Evolutionary conservation across 1,140 invertebrate species (phyloP), one percentile per base, ranked within the genome.

Genomic region (Cherax destructor): DNA sequence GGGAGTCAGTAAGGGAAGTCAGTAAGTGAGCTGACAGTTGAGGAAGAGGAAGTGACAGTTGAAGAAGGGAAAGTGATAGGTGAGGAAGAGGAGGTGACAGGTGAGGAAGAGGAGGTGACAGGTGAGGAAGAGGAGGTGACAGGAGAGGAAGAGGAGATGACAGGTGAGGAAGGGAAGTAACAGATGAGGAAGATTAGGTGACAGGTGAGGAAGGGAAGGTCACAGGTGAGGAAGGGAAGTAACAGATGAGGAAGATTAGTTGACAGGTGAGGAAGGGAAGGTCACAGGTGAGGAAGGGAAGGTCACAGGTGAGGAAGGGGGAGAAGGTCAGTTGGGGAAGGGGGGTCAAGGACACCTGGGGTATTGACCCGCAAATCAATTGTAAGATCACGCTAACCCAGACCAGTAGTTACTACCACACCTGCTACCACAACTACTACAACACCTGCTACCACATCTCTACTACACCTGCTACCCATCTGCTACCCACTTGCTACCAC

Each of bases 401-500:
- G 41, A 81, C 47, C 79, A 24, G 50, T 18, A 50, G 49, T 41
- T 41, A 41, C 30, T 41, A 41, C 30, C 0, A 81, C 56, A 41
- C 30, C 30, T 41, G 30, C 30, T 41, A 2, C 30, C 30, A 41
- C n/a, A n/a, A n/a, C 30, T 41, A 41, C 30, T 41, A 41, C 30
- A 41, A 41, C 0, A 41, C 30, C 30, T 41, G 30, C 30, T 41
- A 41, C 79, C 50, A 81, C 56, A 1, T 56, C 47, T 81, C 24
- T 49, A 50, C 24, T 21, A 81, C 79, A 50, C 79, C 50, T 52
- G 49, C 79, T 13, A 50, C 47, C 47, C 79, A 50, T 24, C 47
- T 50, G 56, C 49, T 21, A 56, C 79, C n/a, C n/a, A 50, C 50
- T 49, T 50, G 24, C 49, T 56, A 81, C 79, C 79, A 81, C 79